A percentile compares a stretch with the other conserved stretches of the same genome.
phyloP scores from a whole-genome alignment of 2,888 invertebrate genomes.

The Hipparchia semele region DNA sequence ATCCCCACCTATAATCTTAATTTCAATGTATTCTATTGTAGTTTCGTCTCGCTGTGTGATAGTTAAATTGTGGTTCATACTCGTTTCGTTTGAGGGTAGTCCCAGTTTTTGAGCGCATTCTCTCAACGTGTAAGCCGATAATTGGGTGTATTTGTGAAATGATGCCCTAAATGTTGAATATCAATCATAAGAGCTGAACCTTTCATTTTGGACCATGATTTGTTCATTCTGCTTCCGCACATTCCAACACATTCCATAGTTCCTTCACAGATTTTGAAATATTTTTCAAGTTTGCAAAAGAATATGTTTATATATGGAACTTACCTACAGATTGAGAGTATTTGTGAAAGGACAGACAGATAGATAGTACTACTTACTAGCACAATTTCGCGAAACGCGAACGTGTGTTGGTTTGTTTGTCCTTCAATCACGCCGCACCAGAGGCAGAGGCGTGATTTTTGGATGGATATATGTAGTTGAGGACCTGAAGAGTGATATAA shows the following conservation, averaged over 20 bases:
- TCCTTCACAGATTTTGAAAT: neutral
- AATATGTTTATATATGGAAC: neutral
- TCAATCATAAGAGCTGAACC: constrained; percentile 29
- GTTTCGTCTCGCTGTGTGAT: neutral
- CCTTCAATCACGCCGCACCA: no score
- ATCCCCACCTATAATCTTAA: no score
- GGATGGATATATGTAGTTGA: no score
- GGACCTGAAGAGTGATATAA: no score
- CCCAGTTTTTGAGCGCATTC: constrained; percentile 47
- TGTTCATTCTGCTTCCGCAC: constrained; percentile 8
- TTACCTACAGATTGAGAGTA: neutral
- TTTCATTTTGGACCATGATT: constrained; percentile 6
- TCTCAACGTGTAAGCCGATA: constrained; percentile 46
- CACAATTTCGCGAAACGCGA: no score
- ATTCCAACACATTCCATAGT: constrained; percentile 9
- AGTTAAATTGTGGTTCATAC: neutral
- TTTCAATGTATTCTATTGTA: no score
- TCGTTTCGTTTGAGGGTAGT: constrained; percentile 23
- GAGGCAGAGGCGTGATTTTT: no score
- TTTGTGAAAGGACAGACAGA: no score
- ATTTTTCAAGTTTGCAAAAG: neutral
- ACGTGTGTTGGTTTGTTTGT: no score
- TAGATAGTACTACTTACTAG: no score
- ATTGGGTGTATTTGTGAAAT: constrained; percentile 41
- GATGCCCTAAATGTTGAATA: constrained; percentile 29